phyloP scores from a whole-genome alignment of 2,113 vertebrate genomes.

The Dipodomys stephensi region DNA sequence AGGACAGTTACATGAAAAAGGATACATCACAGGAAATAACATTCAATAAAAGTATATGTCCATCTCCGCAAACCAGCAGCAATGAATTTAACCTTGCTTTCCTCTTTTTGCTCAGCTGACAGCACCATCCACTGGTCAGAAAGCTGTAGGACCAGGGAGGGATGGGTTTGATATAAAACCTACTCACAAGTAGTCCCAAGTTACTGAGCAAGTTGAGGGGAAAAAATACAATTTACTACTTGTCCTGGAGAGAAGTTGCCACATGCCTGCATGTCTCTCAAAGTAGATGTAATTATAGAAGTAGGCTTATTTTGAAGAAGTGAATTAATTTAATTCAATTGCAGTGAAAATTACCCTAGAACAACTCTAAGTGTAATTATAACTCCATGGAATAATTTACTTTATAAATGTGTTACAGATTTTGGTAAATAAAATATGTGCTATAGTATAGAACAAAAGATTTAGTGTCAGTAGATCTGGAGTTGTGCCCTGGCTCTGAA shows the following conservation, averaged over 20 bases:
- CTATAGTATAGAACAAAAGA: background rate
- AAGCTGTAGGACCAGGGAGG: background rate
- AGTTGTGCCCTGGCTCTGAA: background rate
- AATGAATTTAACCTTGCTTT: background rate
- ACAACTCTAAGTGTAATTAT: slow-evolving; percentile 8
- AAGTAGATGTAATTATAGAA: slow-evolving; percentile 14
- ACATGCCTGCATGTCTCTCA: background rate
- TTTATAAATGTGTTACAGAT: slow-evolving; percentile 23
- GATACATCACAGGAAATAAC: background rate
- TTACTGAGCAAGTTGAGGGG: background rate
- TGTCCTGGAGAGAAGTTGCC: background rate
- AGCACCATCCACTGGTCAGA: background rate
- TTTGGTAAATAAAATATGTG: slow-evolving; percentile 30
- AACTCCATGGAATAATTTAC: slow-evolving; percentile 28
- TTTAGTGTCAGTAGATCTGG: background rate
- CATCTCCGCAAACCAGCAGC: too few relatives aligned
- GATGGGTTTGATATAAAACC: background rate
- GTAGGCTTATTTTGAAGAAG: slow-evolving; percentile 56
- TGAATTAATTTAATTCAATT: slow-evolving; percentile 46
- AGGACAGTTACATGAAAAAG: background rate
- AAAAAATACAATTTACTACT: slow-evolving; percentile 6
- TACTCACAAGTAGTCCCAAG: background rate
- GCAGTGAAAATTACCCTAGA: slow-evolving; percentile 10
- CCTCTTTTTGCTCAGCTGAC: background rate
- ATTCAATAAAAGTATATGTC: too few relatives aligned